Evolutionary conservation across 2,113 vertebrate species (phyloP), one percentile per base, ranked within the genome.

Genomic region (Puntigrus tetrazona): DNA sequence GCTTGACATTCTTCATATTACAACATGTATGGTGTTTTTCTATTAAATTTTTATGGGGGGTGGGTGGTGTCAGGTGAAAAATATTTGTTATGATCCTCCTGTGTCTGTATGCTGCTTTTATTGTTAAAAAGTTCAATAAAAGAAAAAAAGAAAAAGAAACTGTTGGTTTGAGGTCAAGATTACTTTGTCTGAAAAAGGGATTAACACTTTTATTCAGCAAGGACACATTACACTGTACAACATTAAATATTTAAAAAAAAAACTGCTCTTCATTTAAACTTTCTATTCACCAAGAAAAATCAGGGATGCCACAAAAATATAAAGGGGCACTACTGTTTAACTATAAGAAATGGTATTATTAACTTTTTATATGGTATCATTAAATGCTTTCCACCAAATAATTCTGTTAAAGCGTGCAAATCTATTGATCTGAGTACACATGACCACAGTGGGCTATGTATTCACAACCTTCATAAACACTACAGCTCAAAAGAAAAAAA

Each of bases 391-490:
- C 29, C 65, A 14, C 2, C 38, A 67, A 20, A 25, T 43, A 11
- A 55, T 74, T 52, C 43, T 20, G 18, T 25, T 80, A 27, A 79
- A 72, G 7, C 38, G 25, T 13, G 27, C 16, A 25, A 59, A 82
- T 45, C 20, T 41, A 31, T 1, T 41, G 18, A 25, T 45, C 8
- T 72, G 25, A 45, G 36, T 45, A 47, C n/a, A 9, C n/a, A 3
- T 83, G 63, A 79, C 11, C 50, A 80, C 8, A 18, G 43, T 57
- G 31, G 45, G 25, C 22, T 81, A 81, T 20, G 31, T 38, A 61
- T 61, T 47, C 22, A 29, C 16, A 41, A 16, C n/a, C 2, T 27
- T 20, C 4, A 45, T 78, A 31, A 25, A 29, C 50, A 4, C 57
- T 77, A 6, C 70, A 29, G 27, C 31, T 38, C 31, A 22, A 38